These are phyloP conservation scores for Elaphurus davidianus DNA, from an alignment of 2,113 vertebrate genomes.

Conservation along the genomic window DNA sequence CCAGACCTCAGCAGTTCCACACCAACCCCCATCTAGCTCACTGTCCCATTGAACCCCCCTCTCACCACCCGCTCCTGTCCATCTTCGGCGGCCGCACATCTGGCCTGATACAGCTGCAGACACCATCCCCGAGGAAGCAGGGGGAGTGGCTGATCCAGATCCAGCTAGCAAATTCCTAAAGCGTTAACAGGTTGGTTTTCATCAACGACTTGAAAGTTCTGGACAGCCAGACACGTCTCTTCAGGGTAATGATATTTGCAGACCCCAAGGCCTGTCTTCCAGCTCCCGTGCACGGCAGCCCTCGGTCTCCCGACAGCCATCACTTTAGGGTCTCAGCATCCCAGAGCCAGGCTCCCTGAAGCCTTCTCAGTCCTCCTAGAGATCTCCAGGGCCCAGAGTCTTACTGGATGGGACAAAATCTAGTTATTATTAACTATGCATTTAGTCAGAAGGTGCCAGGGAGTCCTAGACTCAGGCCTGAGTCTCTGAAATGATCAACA, in stretches of 20 bases:
- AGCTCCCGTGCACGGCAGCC: background rate
- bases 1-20: background rate
- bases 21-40: background rate
- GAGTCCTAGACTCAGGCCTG: background rate
- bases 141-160: background rate
- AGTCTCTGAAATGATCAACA: background rate
- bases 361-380: background rate
- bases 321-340: background rate
- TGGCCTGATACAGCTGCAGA: conserved; percentile 39
- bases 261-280: background rate
- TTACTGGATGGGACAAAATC: background rate
- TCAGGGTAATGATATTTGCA: conserved; percentile 58
- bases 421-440: background rate
- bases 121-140: background rate
- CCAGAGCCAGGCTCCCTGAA: background rate
- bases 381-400: background rate
- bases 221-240: conserved; percentile 45
- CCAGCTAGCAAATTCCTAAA: conserved; percentile 56
- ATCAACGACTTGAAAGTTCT: conserved; percentile 35
- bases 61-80: background rate
- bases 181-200: conserved; percentile 65
- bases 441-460: background rate
- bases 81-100: background rate
- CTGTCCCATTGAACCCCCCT: background rate
- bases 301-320: background rate